Conservation (phyloP, 2,113 vertebrate species). For the Porphyrio hochstetteri region DNA sequence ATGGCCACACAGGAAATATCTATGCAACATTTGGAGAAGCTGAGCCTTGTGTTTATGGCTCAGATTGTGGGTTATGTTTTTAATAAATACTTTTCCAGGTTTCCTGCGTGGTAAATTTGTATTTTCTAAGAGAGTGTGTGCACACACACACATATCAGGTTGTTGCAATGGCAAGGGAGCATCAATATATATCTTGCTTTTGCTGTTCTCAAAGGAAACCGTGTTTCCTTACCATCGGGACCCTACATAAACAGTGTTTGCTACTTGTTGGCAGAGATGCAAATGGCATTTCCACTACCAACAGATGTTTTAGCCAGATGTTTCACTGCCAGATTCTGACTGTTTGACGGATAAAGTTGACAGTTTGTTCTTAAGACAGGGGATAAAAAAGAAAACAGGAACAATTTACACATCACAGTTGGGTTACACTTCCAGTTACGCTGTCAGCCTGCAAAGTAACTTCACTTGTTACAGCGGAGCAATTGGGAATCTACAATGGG, state of each 20-base stretch:
- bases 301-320: conserved; percentile 66
- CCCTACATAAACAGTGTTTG: neutral
- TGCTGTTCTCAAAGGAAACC: neutral
- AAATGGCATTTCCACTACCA: neutral
- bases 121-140: neutral
- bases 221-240: neutral
- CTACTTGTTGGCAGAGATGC: conserved; percentile 19
- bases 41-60: neutral
- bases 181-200: neutral
- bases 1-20: neutral
- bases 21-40: neutral
- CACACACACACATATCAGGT: neutral
- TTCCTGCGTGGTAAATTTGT: neutral
- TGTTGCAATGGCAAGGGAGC: neutral
- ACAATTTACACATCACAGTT: neutral
- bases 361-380: neutral
- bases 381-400: neutral
- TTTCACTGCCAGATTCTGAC: conserved; percentile 1
- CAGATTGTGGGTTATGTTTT: neutral
- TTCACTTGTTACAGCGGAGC: neutral
- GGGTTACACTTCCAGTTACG: neutral
- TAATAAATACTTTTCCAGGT: neutral
- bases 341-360: conserved; percentile 4
- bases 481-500: neutral
- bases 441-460: neutral